These are phyloP conservation scores for Arrhopalites spinosus DNA, from an alignment of 2,888 invertebrate species.

Conservation along the genomic window DNA sequence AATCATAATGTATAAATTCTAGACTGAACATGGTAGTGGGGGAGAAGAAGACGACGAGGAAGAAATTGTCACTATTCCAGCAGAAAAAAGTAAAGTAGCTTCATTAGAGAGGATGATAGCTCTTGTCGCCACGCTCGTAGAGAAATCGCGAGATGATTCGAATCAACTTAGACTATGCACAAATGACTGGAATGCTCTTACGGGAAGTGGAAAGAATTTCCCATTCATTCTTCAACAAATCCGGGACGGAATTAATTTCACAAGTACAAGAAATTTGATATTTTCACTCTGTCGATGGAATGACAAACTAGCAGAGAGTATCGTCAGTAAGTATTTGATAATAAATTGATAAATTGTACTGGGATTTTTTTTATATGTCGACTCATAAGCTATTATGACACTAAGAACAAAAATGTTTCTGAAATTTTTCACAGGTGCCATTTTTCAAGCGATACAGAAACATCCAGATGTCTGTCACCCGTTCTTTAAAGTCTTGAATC, in stretches of 20 bases:
- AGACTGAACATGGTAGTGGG: conserved; percentile 69
- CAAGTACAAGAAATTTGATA: conserved; percentile 88
- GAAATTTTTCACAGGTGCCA: no score
- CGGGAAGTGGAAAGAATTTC: conserved; percentile 78
- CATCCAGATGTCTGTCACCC: conserved; percentile 89
- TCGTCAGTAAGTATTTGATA: no score
- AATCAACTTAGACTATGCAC: conserved; percentile 73
- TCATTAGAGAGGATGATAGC: conserved; percentile 96
- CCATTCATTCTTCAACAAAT: conserved; percentile 94
- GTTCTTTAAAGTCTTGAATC: conserved; percentile 87
- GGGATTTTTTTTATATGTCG: no score
- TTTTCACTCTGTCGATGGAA: conserved; percentile 91
- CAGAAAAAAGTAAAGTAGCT: conserved; percentile 82
- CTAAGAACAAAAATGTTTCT: no score
- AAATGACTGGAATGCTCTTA: conserved; percentile 79
- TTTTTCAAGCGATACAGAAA: conserved; percentile 87
- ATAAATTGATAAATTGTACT: no score
- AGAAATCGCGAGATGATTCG: conserved; percentile 80
- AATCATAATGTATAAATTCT: conserved; percentile 21
- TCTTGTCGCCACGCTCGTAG: conserved; percentile 83
- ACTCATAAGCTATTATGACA: no score
- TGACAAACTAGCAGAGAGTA: conserved; percentile 83
- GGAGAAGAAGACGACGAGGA: conserved; percentile 72
- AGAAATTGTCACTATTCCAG: conserved; percentile 68
- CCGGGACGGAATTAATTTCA: conserved; percentile 87